Base-by-base conservation (phyloP, 2,113 vertebrate species). In the Dasyornis broadbenti region DNA sequence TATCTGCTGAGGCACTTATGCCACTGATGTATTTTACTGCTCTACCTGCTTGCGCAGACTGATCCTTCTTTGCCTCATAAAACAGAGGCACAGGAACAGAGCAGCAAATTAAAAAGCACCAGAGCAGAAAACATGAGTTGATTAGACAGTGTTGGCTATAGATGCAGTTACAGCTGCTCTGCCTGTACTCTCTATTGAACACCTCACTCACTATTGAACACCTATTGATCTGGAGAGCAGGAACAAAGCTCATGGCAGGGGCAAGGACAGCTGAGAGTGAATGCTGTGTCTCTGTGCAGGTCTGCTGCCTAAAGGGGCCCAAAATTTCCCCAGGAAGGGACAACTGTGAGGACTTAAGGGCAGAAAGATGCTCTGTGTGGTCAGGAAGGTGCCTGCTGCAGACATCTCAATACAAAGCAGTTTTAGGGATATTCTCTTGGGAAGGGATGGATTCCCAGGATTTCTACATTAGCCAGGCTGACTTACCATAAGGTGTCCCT, bases 401-500 rank as follows among this genome's bases (percentile, higher is more conserved):
- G 10, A 45, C 31, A 14, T 12, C 23, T 35, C 3, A 24, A 23
- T 15, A 30, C 39, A 80, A 17, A 59, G 5, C 6, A 42, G 30
- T 15, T 17, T 10, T 2, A 7, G 53, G 59, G 18, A 9, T 23
- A 19, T 28, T 50, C 33, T 68, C 54, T 37, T 23, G 37, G 49
- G 35, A 72, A 65, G 72, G 27, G 35, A 86, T 23, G 52, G 75
- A 63, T 66, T 73, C 16, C 27, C 35, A 59, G 60, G 88, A 42
- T 12, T 56, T 11, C 31, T 35, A 13, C 44, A 26, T 35, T 35
- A 69, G 30, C 30, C 56, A 85, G 61, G 59, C 44, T 42, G 17
- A 75, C 96, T 98, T 89, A 99, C 99, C 99, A 27, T 99, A 99
- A 28, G 99, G 98, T 11, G 98, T 98, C n/a, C 97, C 97, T 28